Percentiles rank a stretch among this genome's conserved stretches.
Conservation (phyloP, 2,113 vertebrate species). For the Ibidorhyncha struthersii region DNA sequence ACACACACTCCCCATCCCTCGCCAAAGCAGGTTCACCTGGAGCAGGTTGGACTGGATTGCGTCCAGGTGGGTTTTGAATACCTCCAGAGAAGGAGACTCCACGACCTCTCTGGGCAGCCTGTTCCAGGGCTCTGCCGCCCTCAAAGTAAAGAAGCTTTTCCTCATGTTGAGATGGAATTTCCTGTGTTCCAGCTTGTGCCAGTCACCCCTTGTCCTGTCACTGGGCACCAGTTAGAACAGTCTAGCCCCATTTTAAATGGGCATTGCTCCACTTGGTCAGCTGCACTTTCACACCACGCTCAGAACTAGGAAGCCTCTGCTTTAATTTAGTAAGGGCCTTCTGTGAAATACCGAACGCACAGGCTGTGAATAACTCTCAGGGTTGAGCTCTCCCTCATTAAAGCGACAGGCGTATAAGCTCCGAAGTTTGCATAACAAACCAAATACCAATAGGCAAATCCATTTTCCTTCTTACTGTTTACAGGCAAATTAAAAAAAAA, state of each 20-base stretch:
- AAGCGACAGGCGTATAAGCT: accelerated
- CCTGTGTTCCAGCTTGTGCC: too few relatives aligned
- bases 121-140: too few relatives aligned
- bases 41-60: too few relatives aligned
- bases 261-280: background rate
- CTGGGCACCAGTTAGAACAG: too few relatives aligned
- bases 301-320: background rate
- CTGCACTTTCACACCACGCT: background rate
- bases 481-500: background rate
- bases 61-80: too few relatives aligned
- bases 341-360: background rate
- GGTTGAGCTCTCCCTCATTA: background rate
- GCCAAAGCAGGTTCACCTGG: too few relatives aligned
- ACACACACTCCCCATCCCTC: too few relatives aligned
- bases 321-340: background rate
- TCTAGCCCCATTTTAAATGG: background rate
- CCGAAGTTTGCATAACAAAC: accelerated
- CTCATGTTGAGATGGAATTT: too few relatives aligned
- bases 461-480: background rate
- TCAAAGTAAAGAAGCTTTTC: too few relatives aligned
- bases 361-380: accelerated
- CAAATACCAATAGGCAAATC: background rate
- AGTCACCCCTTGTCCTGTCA: too few relatives aligned
- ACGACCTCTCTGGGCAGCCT: too few relatives aligned
- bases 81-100: too few relatives aligned